Conservation (phyloP, 2,888 invertebrate genomes). For the Galerucella nymphaeae region DNA sequence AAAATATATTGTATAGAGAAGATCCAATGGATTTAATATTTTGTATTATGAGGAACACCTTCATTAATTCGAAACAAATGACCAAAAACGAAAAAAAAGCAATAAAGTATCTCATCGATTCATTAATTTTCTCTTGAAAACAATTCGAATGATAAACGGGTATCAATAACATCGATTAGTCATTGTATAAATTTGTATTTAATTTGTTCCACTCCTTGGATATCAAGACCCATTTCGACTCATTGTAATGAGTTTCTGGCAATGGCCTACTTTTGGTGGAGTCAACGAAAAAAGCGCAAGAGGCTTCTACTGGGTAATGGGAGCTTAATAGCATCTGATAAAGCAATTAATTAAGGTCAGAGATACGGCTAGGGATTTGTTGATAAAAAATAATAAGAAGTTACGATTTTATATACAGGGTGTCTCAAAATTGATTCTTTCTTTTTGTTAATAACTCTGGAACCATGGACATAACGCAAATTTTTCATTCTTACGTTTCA, state of each 20-base stretch:
- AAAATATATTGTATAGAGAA: too few relatives aligned
- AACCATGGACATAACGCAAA: too few relatives aligned
- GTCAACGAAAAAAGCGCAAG: constrained; percentile 14
- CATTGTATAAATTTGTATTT: not conserved
- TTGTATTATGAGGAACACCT: too few relatives aligned
- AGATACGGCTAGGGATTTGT: constrained; percentile 24
- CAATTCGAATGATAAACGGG: not conserved
- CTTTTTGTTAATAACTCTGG: too few relatives aligned
- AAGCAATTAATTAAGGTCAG: constrained; percentile 30
- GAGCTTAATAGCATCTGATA: constrained; percentile 29
- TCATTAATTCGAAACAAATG: too few relatives aligned
- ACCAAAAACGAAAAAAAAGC: not conserved
- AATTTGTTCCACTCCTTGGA: not conserved
- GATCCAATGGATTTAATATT: too few relatives aligned
- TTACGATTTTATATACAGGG: too few relatives aligned
- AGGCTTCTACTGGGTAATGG: constrained; percentile 23
- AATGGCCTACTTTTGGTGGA: constrained; percentile 7
- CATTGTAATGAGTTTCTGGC: not conserved
- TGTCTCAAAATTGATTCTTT: too few relatives aligned
- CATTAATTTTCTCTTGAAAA: not conserved
- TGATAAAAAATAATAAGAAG: not conserved
- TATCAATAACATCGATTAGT: not conserved
- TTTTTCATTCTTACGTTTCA: too few relatives aligned
- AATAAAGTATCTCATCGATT: not conserved
- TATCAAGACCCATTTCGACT: not conserved